Evolutionary conservation across 2,797 vertebrate genomes (phyloP).

Genomic region (Xerus rutilus): DNA sequence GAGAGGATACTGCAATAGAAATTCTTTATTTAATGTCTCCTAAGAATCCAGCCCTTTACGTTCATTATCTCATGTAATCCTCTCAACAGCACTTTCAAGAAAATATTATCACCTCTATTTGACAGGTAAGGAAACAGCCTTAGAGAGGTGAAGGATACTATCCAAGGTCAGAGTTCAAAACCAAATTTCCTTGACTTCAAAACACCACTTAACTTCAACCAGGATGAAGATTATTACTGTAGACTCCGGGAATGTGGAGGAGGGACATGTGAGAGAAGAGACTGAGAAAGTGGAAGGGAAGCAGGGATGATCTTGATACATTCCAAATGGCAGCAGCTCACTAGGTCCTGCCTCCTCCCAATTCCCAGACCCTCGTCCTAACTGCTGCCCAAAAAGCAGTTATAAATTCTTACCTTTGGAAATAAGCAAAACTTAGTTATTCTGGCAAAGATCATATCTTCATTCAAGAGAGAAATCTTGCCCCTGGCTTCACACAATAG

Average conservation of each 20-base stretch:
- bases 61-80: neutral
- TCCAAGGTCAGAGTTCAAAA: neutral
- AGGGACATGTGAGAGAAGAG: neutral
- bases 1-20: neutral
- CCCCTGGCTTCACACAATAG: neutral
- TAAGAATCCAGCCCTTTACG: neutral
- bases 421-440: neutral
- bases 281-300: neutral
- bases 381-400: neutral
- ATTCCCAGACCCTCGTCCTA: neutral
- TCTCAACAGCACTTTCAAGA: neutral
- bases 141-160: neutral
- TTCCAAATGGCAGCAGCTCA: neutral
- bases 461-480: conserved; percentile 13
- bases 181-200: neutral
- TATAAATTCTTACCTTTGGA: neutral
- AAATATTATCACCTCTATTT: neutral
- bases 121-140: conserved; percentile 23
- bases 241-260: neutral
- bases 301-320: neutral
- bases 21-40: neutral
- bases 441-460: neutral
- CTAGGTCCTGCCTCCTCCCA: neutral
- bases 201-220: neutral
- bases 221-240: neutral